A percentile compares a stretch with the other conserved stretches of the same genome.
These are phyloP conservation scores for Enteromius mattozi DNA, from an alignment of 2,797 vertebrate genomes.

Conservation along the genomic window DNA sequence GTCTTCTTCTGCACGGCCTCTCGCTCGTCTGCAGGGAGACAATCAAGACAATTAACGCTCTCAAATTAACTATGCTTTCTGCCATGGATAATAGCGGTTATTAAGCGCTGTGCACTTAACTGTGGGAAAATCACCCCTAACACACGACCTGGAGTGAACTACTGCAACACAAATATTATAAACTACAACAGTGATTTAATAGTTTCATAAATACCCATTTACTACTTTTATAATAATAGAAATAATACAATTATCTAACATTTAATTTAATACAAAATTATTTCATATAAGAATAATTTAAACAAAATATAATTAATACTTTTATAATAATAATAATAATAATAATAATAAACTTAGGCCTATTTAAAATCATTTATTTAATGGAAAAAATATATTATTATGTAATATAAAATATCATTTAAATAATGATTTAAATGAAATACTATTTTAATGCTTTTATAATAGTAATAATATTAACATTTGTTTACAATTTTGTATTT, in stretches of 20 bases:
- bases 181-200: background rate
- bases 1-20: slow-evolving; percentile 92
- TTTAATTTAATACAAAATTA: background rate
- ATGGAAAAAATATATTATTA: background rate
- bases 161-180: background rate
- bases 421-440: background rate
- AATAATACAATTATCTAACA: background rate
- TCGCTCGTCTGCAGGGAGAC: slow-evolving; percentile 80
- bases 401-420: background rate
- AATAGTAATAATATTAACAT: background rate
- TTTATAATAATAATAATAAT: background rate
- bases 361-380: background rate
- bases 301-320: background rate
- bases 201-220: background rate
- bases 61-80: background rate
- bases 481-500: background rate
- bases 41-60: background rate
- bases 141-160: background rate
- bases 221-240: background rate
- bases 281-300: background rate
- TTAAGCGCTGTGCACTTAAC: background rate
- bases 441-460: background rate
- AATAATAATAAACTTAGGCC: background rate
- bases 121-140: background rate
- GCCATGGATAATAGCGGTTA: background rate